Percentiles rank a stretch among this genome's conserved stretches.
These are phyloP conservation scores for Propithecus deckenii DNA, from an alignment of 2,797 vertebrate species.

Conservation along the genomic window DNA sequence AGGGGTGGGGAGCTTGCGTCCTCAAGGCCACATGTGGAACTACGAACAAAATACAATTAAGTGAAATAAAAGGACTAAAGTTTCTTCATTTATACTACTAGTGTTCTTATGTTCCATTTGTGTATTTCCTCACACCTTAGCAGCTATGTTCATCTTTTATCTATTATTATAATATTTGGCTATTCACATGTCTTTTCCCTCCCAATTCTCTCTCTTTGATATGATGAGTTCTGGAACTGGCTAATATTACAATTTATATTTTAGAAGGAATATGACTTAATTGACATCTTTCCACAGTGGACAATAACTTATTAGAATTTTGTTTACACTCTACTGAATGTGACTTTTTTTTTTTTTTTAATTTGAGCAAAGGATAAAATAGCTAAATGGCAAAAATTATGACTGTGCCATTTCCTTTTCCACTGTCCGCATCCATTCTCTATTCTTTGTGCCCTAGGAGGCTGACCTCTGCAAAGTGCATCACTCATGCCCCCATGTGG, in stretches of 20 bases:
- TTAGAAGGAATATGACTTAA: not conserved
- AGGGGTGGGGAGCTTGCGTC: not conserved
- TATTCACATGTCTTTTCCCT: not conserved
- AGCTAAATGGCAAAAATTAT: not conserved
- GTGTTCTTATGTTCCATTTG: not conserved
- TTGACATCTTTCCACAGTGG: not conserved
- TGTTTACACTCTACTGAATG: not conserved
- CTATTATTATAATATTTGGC: not conserved
- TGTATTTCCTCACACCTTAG: not conserved
- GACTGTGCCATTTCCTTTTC: not conserved
- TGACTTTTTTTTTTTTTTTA: not conserved
- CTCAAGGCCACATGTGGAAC: not conserved
- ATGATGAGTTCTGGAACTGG: not conserved
- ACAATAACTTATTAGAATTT: not conserved
- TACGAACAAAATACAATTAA: not conserved
- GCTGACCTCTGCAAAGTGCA: fast-evolving
- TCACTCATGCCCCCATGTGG: not conserved
- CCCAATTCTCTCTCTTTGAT: not conserved
- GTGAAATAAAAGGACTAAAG: not conserved
- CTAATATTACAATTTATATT: not conserved
- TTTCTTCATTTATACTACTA: not conserved
- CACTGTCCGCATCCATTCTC: not conserved
- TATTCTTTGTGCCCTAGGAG: not conserved
- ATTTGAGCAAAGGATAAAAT: not conserved
- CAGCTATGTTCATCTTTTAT: not conserved